Percentiles rank a stretch among this genome's conserved stretches.
phyloP scores from a whole-genome alignment of 2,888 invertebrate genomes.

The Tenthredo amoena region DNA sequence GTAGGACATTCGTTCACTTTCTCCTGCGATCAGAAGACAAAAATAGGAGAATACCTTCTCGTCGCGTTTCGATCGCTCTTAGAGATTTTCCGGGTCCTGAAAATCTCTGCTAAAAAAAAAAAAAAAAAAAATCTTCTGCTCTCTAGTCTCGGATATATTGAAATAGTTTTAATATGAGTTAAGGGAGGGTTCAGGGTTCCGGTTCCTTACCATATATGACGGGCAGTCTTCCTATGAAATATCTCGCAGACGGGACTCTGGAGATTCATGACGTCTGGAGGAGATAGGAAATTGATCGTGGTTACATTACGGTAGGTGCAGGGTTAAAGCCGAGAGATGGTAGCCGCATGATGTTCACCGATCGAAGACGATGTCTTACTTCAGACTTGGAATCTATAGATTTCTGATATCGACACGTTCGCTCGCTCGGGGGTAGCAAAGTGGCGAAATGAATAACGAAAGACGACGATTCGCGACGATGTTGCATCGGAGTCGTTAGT shows the following conservation, averaged over 20 bases:
- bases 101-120: background rate
- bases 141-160: background rate
- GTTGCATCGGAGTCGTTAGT: background rate
- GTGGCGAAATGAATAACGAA: background rate
- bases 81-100: too few relatives aligned
- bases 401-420: background rate
- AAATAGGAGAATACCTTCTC: background rate
- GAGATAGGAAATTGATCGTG: slow-evolving; percentile 50
- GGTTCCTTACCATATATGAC: background rate
- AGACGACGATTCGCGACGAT: background rate
- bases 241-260: background rate
- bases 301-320: slow-evolving; percentile 1
- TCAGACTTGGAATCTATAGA: background rate
- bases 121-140: background rate
- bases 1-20: background rate
- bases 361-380: background rate
- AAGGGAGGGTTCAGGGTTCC: background rate
- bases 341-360: background rate
- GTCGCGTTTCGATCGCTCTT: background rate
- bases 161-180: slow-evolving; percentile 35
- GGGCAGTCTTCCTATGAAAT: slow-evolving; percentile 24
- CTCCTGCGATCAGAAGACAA: background rate
- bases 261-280: slow-evolving; percentile 52
- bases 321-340: background rate
- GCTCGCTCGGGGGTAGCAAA: too few relatives aligned